These are phyloP conservation scores for Polymixis lichenea DNA, from an alignment of 2,888 invertebrate genomes.

Conservation along the genomic window DNA sequence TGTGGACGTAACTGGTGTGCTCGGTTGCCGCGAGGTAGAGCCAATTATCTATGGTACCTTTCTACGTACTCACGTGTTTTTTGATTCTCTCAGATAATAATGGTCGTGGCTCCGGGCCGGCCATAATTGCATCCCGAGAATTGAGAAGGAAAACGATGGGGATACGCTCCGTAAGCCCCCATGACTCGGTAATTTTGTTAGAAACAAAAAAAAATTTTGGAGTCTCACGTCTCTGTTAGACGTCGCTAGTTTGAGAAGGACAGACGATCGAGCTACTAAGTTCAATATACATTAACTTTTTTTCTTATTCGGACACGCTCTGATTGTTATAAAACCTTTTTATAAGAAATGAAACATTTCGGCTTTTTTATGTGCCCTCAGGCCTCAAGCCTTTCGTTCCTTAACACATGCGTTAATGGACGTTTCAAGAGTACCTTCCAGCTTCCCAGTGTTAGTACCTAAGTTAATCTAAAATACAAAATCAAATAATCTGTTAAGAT, in stretches of 20 bases:
- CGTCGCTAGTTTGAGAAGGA: slow-evolving; percentile 70
- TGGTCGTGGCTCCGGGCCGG: slow-evolving; percentile 69
- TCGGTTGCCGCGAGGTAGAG: slow-evolving; percentile 62
- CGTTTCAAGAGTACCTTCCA: slow-evolving; percentile 17
- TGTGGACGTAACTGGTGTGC: slow-evolving; percentile 51
- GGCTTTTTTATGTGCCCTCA: slow-evolving; percentile 61
- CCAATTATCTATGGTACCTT: slow-evolving; percentile 73
- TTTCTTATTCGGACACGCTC: slow-evolving; percentile 78
- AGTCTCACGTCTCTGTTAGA: slow-evolving; percentile 69
- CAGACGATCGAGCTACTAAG: slow-evolving; percentile 63
- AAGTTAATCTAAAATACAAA: not conserved
- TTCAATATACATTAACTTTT: slow-evolving; percentile 81
- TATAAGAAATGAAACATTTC: slow-evolving; percentile 67
- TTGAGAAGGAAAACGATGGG: slow-evolving; percentile 83
- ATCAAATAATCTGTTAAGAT: not conserved
- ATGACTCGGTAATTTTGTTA: slow-evolving; percentile 81
- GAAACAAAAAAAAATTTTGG: slow-evolving; percentile 69
- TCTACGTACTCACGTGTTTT: slow-evolving; percentile 70
- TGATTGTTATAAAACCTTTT: slow-evolving; percentile 65
- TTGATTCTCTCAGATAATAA: slow-evolving; percentile 76
- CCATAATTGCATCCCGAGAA: slow-evolving; percentile 88
- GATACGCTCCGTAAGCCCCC: slow-evolving; percentile 83
- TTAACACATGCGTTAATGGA: slow-evolving; percentile 38
- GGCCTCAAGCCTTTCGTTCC: slow-evolving; percentile 51
- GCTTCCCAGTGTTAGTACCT: not conserved